Evolutionary conservation across 2,797 vertebrate species (phyloP).

Genomic region (Alectoris magna): DNA sequence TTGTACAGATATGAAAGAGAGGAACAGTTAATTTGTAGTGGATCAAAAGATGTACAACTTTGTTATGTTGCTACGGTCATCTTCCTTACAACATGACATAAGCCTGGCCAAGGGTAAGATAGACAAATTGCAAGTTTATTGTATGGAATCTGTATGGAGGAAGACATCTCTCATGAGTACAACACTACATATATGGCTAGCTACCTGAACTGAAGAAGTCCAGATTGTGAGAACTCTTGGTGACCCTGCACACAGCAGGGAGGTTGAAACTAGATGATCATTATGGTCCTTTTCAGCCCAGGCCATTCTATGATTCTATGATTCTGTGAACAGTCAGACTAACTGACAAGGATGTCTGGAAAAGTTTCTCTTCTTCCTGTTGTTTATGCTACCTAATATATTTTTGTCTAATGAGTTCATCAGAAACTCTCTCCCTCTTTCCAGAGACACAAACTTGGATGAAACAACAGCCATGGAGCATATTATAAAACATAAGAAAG

Average conservation of each 20-base stretch:
- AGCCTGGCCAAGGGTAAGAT: background rate
- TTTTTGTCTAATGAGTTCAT: background rate
- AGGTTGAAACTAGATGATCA: too few species aligned
- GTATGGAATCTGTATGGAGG: too few species aligned
- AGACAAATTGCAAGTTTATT: background rate
- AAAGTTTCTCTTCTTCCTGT: background rate
- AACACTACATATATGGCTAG: background rate
- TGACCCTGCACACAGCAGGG: too few species aligned
- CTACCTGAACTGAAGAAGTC: background rate
- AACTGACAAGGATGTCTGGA: conserved; percentile 8
- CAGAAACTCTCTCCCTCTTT: background rate
- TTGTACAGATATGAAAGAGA: background rate
- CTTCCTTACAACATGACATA: background rate
- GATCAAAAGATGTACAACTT: background rate
- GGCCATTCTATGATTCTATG: too few species aligned
- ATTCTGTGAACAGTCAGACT: background rate
- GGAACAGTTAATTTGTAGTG: background rate
- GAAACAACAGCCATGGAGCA: background rate
- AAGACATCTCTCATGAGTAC: background rate
- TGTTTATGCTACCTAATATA: background rate
- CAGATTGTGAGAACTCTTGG: background rate
- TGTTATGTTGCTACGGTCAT: background rate
- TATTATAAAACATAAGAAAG: background rate
- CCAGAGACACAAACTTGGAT: background rate
- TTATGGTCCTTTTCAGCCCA: too few species aligned